Base-by-base conservation (phyloP, 2,797 vertebrate genomes). In the Crocodylus rhombifer region DNA sequence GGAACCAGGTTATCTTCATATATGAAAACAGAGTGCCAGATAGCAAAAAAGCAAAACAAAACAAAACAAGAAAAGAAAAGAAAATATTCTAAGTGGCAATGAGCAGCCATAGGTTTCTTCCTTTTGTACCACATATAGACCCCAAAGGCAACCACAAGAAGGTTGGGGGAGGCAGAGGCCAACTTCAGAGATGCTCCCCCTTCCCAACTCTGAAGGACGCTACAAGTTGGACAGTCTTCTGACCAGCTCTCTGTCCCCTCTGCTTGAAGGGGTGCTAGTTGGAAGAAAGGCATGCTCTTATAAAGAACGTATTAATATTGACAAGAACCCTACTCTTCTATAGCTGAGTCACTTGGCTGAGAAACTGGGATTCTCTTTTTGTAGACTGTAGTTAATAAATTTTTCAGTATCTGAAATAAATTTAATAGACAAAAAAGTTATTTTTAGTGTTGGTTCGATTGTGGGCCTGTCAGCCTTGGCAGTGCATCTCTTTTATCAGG, bases 401-500 rank as follows among this genome's bases (percentile, higher is more conserved):
- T 95, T 94, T 97, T 92, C 94, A 95, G 84, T 73, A 89, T 86
- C 77, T 94, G 75, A 94, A 95, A 91, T 91, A 92, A 94, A 93
- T 92, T 86, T 69, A 94, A 63, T 91, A 97, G 84, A 94, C 71
- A 90, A 91, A 93, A 25, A 63, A 88, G 93, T 91, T 97, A 97
- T 97, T 96, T 97, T 97, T 96, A 96, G 96, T 77, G 77, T 58
- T 83, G 6, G 87, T 92, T 96, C 95, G 94, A 97, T 95, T 95
- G 91, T 92, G 87, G 91, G 93, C 91, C 86, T 96, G 96, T 96
- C 97, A 97, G 90, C 80, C 60, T 77, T 81, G 76, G 91, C 90
- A 94, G 91, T 93, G 75, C 64, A 76, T 92, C 95, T 95, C 94
- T 96, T 97, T 97, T 96, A 97, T 97, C 96, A 95, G 96, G 90